Evolutionary conservation across 2,888 invertebrate species (phyloP).

Genomic region (Petrophora chlorosata): DNA sequence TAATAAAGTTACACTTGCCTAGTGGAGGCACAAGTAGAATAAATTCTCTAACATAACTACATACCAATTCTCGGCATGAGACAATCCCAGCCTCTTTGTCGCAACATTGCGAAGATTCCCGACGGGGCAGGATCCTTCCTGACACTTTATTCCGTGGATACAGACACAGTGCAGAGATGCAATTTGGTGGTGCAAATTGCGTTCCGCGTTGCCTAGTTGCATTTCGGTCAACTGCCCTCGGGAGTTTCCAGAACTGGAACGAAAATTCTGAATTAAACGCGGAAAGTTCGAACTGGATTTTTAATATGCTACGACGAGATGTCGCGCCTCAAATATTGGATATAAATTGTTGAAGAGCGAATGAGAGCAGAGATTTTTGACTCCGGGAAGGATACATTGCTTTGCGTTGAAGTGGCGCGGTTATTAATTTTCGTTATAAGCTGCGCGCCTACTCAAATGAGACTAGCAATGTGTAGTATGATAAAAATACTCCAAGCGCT

Average conservation of each 20-base stretch:
- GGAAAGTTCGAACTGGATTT: conserved; percentile 20
- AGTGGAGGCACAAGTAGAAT: too few relatives aligned
- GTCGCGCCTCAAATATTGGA: conserved; percentile 2
- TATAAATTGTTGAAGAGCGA: too few relatives aligned
- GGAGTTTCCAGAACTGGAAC: conserved; percentile 25
- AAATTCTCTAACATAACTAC: too few relatives aligned
- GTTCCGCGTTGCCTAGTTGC: conserved; percentile 42
- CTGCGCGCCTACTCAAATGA: too few relatives aligned
- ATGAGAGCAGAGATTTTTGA: too few relatives aligned
- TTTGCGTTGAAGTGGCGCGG: too few relatives aligned
- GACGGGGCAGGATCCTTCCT: conserved; percentile 42
- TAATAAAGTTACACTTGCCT: too few relatives aligned
- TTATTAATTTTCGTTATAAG: too few relatives aligned
- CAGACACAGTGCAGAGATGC: conserved; percentile 41
- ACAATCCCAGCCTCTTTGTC: too few relatives aligned
- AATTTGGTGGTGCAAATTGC: conserved; percentile 58
- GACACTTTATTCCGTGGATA: conserved; percentile 48
- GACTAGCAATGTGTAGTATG: too few relatives aligned
- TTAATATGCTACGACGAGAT: conserved; percentile 14
- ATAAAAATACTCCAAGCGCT: too few relatives aligned
- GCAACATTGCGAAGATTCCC: conserved; percentile 42
- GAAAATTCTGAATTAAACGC: conserved; percentile 25
- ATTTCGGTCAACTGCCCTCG: conserved; percentile 45
- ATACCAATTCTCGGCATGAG: conserved; percentile 23
- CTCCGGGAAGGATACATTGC: too few relatives aligned